phyloP scores from a whole-genome alignment of 2,888 invertebrate species.

The Drosophila antonietae region DNA sequence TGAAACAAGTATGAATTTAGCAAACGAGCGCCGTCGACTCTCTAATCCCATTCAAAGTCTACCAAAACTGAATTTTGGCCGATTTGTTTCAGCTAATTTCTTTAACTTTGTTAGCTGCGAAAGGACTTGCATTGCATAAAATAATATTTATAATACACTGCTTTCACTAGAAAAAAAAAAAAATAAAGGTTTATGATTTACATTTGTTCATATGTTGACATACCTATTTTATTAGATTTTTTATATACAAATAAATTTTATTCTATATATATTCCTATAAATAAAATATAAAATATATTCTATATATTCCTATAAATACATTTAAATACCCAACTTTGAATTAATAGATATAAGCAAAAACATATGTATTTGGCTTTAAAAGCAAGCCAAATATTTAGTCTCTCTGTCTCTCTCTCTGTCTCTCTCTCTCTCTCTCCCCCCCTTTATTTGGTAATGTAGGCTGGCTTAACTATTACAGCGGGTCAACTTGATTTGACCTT shows the following conservation, averaged over 20 bases:
- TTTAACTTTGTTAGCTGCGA: too few relatives aligned
- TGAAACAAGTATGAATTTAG: neutral
- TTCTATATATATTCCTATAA: too few relatives aligned
- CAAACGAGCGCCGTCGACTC: neutral
- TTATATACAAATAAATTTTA: neutral
- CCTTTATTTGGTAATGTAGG: too few relatives aligned
- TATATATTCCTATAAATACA: neutral
- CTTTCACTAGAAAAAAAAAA: too few relatives aligned
- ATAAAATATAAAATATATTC: neutral
- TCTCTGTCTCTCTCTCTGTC: neutral
- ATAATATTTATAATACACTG: too few relatives aligned
- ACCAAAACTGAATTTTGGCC: too few relatives aligned
- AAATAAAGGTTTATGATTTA: too few relatives aligned
- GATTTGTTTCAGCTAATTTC: too few relatives aligned
- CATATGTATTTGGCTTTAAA: neutral
- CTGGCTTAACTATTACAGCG: constrained; percentile 19
- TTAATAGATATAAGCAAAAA: neutral
- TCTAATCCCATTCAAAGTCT: neutral
- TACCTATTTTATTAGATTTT: too few relatives aligned
- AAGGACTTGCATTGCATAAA: too few relatives aligned
- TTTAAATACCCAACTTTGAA: neutral
- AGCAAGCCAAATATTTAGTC: neutral
- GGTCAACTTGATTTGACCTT: constrained; percentile 47
- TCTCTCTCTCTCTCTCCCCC: neutral
- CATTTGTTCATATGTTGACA: too few relatives aligned